Conservation (phyloP, 2,797 vertebrate species). For the Hypotaenidia philippensis region DNA sequence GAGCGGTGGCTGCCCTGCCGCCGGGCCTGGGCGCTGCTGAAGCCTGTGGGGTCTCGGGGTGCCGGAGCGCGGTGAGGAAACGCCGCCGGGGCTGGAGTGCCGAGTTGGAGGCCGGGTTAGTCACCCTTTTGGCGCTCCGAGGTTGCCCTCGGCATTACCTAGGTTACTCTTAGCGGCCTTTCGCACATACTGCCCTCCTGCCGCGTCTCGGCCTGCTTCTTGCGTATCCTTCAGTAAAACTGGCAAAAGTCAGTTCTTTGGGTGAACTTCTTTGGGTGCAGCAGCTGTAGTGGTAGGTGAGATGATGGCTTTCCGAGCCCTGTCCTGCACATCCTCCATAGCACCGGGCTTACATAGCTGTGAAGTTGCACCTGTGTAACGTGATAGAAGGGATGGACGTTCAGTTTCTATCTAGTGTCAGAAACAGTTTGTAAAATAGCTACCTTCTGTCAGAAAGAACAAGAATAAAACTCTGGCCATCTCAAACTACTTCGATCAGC, state of each 20-base stretch:
- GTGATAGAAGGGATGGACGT: too few species aligned
- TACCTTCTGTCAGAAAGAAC: neutral
- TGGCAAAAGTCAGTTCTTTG: neutral
- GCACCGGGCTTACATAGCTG: accelerated
- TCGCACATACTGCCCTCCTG: accelerated
- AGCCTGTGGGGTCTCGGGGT: accelerated
- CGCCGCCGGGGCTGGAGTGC: accelerated
- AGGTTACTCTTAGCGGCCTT: too few species aligned
- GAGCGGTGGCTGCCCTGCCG: accelerated
- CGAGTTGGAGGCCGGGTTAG: accelerated
- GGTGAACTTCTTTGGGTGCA: neutral
- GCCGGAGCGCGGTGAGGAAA: accelerated
- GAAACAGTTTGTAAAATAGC: neutral
- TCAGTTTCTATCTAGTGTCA: neutral
- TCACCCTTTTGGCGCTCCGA: accelerated
- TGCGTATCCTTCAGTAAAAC: accelerated
- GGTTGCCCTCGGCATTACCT: accelerated
- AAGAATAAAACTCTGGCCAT: neutral
- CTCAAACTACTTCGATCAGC: neutral
- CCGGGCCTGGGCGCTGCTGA: neutral
- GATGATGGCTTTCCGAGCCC: accelerated
- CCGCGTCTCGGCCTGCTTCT: accelerated
- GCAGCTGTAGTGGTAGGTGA: neutral
- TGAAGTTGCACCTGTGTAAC: too few species aligned
- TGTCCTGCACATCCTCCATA: accelerated